Conservation (phyloP, 2,113 vertebrate genomes). For the Amblyornis subalaris region DNA sequence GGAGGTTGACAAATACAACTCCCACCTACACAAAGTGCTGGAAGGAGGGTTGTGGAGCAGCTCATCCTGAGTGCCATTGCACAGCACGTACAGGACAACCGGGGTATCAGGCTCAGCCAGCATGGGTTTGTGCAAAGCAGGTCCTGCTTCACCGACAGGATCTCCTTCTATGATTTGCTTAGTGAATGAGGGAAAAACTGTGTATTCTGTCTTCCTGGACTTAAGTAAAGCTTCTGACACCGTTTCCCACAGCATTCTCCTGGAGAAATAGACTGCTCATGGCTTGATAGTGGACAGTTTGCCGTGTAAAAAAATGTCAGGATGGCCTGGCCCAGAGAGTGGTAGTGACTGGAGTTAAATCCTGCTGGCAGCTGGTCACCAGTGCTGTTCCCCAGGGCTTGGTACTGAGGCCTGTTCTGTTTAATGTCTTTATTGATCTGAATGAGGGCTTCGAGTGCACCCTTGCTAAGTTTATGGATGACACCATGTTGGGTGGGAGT, state of each 20-base stretch:
- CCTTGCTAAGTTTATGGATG: accelerated
- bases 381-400: no score
- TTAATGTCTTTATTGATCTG: neutral
- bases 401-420: neutral
- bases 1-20: neutral
- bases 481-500: accelerated
- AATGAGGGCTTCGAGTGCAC: accelerated
- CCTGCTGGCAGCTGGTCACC: accelerated
- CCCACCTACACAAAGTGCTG: neutral
- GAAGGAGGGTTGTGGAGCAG: neutral
- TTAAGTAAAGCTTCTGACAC: neutral
- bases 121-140: neutral
- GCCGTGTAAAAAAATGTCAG: neutral
- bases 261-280: neutral
- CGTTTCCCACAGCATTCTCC: neutral
- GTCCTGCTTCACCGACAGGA: neutral
- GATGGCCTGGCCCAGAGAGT: neutral
- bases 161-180: accelerated
- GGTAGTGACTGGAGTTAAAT: neutral
- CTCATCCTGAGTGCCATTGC: neutral
- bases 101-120: neutral
- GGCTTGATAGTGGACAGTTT: neutral
- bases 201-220: neutral
- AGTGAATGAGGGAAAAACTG: neutral
- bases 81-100: accelerated